phyloP scores from a whole-genome alignment of 1,140 invertebrate species.

The Drosophila ironensis region DNA sequence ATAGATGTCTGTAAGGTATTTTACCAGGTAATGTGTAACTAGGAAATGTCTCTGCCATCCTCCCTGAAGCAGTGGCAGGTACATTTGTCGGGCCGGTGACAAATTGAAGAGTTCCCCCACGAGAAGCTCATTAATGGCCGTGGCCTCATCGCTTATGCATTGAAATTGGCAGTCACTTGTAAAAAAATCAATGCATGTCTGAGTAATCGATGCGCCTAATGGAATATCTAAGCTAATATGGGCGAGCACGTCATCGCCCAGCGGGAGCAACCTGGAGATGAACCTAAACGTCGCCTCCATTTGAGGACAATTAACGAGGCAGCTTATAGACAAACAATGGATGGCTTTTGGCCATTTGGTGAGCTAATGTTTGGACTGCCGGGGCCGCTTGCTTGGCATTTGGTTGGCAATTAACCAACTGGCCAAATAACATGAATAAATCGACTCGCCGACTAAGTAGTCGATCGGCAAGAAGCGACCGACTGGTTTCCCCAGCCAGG shows the following conservation, averaged over 20 bases:
- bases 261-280: background rate
- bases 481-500: slow-evolving; percentile 12
- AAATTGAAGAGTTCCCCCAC: background rate
- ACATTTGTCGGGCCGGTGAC: no score
- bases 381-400: slow-evolving; percentile 35
- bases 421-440: slow-evolving; percentile 74
- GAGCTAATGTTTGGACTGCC: slow-evolving; percentile 62
- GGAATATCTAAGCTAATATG: slow-evolving; percentile 78
- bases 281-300: slow-evolving; percentile 33
- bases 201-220: slow-evolving; percentile 78
- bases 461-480: slow-evolving; percentile 27
- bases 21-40: no score
- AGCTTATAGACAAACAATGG: slow-evolving; percentile 59
- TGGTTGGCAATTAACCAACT: slow-evolving; percentile 67
- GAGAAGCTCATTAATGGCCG: slow-evolving; percentile 59
- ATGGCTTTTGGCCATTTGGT: slow-evolving; percentile 66
- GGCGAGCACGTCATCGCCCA: slow-evolving; percentile 18
- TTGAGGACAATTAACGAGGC: slow-evolving; percentile 62
- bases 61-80: no score
- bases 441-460: slow-evolving; percentile 58
- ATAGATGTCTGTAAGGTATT: no score
- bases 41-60: no score
- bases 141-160: slow-evolving; percentile 72
- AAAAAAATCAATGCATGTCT: slow-evolving; percentile 80
- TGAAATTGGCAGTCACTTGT: slow-evolving; percentile 78